A percentile compares a stretch with the other conserved stretches of the same genome.
Evolutionary conservation across 2,797 vertebrate genomes (phyloP).

Genomic region (Phataginus tricuspis): DNA sequence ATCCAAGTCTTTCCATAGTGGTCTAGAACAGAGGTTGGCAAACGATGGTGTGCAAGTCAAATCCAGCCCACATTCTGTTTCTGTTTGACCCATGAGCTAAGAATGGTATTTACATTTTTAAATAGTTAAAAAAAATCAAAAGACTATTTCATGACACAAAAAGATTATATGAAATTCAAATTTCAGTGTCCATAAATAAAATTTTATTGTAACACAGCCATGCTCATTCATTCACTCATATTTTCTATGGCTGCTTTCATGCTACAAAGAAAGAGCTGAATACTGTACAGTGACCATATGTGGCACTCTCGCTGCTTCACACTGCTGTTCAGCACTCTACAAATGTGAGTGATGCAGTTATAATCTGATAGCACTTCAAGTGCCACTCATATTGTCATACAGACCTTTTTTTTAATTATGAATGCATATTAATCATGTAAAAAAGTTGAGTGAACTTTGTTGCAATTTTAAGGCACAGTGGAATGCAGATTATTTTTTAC

Average conservation of each 20-base stretch:
- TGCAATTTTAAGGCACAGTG: constrained; percentile 44
- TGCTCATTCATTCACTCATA: constrained; percentile 5
- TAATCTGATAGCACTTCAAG: constrained; percentile 35
- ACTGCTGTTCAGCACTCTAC: background rate
- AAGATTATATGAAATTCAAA: constrained; percentile 38
- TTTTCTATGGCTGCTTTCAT: constrained; percentile 7
- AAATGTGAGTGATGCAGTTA: background rate
- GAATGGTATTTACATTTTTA: background rate
- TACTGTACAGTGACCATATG: background rate
- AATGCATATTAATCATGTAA: constrained; percentile 24
- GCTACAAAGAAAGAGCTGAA: background rate
- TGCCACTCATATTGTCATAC: constrained; percentile 1
- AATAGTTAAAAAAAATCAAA: background rate
- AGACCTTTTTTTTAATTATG: constrained; percentile 24
- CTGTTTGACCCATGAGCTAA: background rate
- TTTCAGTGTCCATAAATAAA: constrained; percentile 58
- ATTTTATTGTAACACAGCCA: constrained; percentile 55
- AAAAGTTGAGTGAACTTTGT: background rate
- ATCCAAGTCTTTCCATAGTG: background rate
- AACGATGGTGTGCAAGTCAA: background rate
- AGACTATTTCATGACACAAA: constrained; percentile 27
- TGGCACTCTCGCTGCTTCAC: background rate
- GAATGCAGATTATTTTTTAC: constrained; percentile 14
- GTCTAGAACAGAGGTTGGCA: background rate
- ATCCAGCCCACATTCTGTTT: background rate